A percentile compares a stretch with the other conserved stretches of the same genome.
These are phyloP conservation scores for Catostomus latipinnis DNA, from an alignment of 2,797 vertebrate genomes.

Conservation along the genomic window DNA sequence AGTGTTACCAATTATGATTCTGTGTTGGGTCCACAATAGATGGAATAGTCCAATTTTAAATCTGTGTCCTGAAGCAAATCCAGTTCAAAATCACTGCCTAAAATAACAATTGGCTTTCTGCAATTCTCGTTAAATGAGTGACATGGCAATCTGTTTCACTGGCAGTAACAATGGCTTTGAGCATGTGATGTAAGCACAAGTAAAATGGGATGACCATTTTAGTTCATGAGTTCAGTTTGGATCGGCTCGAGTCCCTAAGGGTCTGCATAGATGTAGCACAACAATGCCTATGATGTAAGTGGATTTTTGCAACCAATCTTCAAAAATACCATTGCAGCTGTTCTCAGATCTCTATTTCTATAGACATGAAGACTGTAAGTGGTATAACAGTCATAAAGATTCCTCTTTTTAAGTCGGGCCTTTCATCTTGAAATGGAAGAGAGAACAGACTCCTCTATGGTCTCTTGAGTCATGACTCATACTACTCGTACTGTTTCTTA, in stretches of 20 bases:
- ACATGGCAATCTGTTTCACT: conserved; percentile 19
- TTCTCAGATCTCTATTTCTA: conserved; percentile 25
- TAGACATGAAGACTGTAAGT: conserved; percentile 17
- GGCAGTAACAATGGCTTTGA: neutral
- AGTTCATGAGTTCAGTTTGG: conserved; percentile 10
- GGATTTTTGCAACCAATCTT: conserved; percentile 1
- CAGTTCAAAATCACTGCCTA: too few species aligned
- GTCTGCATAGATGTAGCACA: conserved; percentile 17
- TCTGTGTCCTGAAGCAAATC: too few species aligned
- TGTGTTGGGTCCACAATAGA: too few species aligned
- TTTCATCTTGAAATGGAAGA: conserved; percentile 22
- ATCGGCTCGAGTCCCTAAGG: conserved; percentile 1
- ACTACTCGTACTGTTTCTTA: neutral
- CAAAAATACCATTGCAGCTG: conserved; percentile 48
- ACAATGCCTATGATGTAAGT: conserved; percentile 20
- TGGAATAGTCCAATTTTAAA: too few species aligned
- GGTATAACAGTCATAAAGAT: conserved; percentile 28
- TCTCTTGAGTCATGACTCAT: neutral
- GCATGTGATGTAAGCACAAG: conserved; percentile 22
- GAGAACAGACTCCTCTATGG: neutral
- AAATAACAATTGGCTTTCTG: neutral
- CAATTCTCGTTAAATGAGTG: conserved; percentile 3
- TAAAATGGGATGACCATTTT: conserved; percentile 13
- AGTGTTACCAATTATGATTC: too few species aligned
- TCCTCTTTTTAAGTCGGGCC: conserved; percentile 24